A percentile compares a stretch with the other conserved stretches of the same genome.
Conservation (phyloP, 2,113 vertebrate genomes). For the Rhinogobius similis region DNA sequence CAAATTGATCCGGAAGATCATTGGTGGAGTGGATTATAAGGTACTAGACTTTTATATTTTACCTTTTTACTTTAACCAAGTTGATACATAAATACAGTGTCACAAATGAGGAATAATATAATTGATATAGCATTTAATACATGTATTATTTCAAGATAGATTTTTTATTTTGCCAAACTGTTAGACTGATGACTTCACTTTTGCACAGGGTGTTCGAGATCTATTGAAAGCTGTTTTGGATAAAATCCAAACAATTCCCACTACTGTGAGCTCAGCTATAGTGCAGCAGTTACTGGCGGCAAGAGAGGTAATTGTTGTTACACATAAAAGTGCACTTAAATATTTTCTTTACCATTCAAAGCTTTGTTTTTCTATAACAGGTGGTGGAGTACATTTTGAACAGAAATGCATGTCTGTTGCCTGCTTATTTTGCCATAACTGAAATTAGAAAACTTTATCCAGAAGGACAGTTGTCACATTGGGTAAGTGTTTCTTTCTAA, state of each 20-base stretch:
- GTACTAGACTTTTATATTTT: slow-evolving; percentile 58
- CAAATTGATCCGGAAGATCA: slow-evolving; percentile 93
- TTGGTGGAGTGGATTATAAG: slow-evolving; percentile 99
- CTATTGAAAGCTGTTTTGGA: slow-evolving; percentile 93
- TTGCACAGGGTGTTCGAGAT: slow-evolving; percentile 90
- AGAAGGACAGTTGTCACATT: slow-evolving; percentile 95
- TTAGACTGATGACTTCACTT: too few relatives aligned
- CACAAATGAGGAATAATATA: too few relatives aligned
- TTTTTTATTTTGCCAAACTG: too few relatives aligned
- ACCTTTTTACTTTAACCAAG: too few relatives aligned
- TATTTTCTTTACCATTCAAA: neutral
- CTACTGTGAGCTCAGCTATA: slow-evolving; percentile 94
- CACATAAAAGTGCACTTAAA: neutral
- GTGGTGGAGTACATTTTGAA: slow-evolving; percentile 98
- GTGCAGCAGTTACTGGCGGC: slow-evolving; percentile 94
- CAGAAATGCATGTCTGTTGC: slow-evolving; percentile 95
- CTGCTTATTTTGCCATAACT: slow-evolving; percentile 95
- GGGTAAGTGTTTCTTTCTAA: slow-evolving; percentile 78
- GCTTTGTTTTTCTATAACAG: slow-evolving; percentile 60
- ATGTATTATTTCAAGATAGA: too few relatives aligned
- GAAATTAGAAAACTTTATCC: slow-evolving; percentile 97
- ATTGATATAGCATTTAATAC: too few relatives aligned
- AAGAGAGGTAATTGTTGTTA: slow-evolving; percentile 81
- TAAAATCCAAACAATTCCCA: slow-evolving; percentile 94
- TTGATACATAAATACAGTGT: too few relatives aligned